phyloP scores from a whole-genome alignment of 2,797 vertebrate species.

The Carapus acus region DNA sequence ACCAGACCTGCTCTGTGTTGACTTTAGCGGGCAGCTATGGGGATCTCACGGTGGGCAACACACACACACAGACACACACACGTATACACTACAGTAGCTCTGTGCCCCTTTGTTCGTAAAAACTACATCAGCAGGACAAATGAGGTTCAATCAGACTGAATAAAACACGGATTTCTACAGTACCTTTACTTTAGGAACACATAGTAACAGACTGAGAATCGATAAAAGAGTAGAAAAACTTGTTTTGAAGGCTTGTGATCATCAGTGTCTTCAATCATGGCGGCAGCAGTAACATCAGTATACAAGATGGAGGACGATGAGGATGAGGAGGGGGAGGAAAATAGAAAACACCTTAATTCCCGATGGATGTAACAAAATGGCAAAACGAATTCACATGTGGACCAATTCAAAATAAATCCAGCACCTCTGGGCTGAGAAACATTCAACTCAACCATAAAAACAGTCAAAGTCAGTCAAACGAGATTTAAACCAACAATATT shows the following conservation, averaged over 20 bases:
- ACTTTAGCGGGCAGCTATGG: slow-evolving; percentile 34
- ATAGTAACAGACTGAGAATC: slow-evolving; percentile 16
- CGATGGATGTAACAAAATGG: slow-evolving; percentile 14
- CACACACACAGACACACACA: not conserved
- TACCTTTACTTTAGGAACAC: slow-evolving; percentile 46
- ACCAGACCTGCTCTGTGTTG: slow-evolving; percentile 29
- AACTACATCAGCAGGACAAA: too few species aligned
- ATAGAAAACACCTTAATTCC: slow-evolving; percentile 23
- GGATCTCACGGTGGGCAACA: slow-evolving; percentile 16
- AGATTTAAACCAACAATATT: too few species aligned
- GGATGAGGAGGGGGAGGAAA: too few species aligned
- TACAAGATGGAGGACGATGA: too few species aligned
- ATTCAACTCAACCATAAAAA: too few species aligned
- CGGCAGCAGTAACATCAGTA: slow-evolving; percentile 11
- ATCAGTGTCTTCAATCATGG: slow-evolving; percentile 18
- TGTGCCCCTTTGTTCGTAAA: too few species aligned
- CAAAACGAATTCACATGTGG: slow-evolving; percentile 13
- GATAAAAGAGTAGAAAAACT: slow-evolving; percentile 30
- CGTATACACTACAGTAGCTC: too few species aligned
- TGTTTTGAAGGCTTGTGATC: slow-evolving; percentile 14
- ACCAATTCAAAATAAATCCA: slow-evolving; percentile 10
- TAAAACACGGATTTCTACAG: slow-evolving; percentile 13
- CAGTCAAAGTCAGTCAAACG: too few species aligned
- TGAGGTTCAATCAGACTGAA: too few species aligned
- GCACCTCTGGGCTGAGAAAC: not conserved